Conservation (phyloP, 1,140 invertebrate genomes). For the Carcinoscorpius rotundicauda region DNA sequence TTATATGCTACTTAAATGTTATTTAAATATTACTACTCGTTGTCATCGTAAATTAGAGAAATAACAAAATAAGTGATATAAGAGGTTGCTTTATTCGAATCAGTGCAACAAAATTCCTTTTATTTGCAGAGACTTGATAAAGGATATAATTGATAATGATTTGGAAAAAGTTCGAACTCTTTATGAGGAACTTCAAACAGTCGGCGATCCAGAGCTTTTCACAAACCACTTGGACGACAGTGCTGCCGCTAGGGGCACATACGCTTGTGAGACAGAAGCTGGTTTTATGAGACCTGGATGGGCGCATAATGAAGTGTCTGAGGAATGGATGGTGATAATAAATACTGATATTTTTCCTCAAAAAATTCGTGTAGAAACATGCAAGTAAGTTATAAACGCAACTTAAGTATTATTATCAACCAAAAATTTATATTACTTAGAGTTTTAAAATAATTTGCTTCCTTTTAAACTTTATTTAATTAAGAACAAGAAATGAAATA, state of each 20-base stretch:
- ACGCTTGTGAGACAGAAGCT: conserved; percentile 34
- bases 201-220: conserved; percentile 20
- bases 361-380: conserved; percentile 33
- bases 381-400: conserved; percentile 28
- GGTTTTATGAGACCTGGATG: conserved; percentile 33
- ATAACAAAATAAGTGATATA: too few relatives aligned
- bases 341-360: conserved; percentile 34
- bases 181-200: conserved; percentile 21
- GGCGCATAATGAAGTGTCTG: conserved; percentile 32
- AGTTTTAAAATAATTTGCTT: too few relatives aligned
- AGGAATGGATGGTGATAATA: conserved; percentile 34
- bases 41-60: too few relatives aligned
- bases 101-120: too few relatives aligned
- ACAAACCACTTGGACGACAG: conserved; percentile 10
- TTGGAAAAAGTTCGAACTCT: conserved; percentile 14
- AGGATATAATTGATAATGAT: conserved; percentile 15
- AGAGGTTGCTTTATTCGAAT: too few relatives aligned
- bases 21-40: too few relatives aligned
- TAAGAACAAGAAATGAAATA: too few relatives aligned
- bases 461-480: too few relatives aligned
- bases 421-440: too few relatives aligned
- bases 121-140: conserved; percentile 14
- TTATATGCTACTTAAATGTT: too few relatives aligned
- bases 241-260: conserved; percentile 28
- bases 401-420: too few relatives aligned